phyloP scores from a whole-genome alignment of 2,113 vertebrate species.

The Tricholaema leucomelas region DNA sequence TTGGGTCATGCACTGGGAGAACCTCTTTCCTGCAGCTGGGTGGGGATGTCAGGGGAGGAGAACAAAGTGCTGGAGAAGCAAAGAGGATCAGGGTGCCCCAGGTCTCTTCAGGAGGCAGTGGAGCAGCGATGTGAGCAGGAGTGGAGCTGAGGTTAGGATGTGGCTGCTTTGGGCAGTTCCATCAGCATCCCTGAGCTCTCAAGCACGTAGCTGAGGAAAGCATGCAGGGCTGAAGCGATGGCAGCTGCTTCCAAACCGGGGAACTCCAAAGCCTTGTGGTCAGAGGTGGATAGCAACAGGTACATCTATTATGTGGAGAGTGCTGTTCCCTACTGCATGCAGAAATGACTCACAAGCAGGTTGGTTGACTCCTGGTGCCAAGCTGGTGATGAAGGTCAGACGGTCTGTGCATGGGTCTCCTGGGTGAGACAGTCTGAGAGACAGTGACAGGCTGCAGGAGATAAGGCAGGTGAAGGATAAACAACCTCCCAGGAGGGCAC shows the following conservation, averaged over 20 bases:
- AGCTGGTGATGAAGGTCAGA: slow-evolving; percentile 16
- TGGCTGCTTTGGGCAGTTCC: not conserved
- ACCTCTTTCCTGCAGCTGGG: slow-evolving; percentile 7
- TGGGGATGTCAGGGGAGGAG: not conserved
- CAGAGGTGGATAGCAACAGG: not conserved
- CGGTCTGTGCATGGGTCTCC: not conserved
- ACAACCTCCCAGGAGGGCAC: not conserved
- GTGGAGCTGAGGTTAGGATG: not conserved
- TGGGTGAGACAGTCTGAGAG: not conserved
- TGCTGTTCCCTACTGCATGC: not conserved
- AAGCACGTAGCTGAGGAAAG: not conserved
- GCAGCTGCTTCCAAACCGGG: not conserved
- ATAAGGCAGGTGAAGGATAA: not conserved
- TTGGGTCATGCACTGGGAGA: slow-evolving; percentile 42
- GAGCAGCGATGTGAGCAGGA: not conserved
- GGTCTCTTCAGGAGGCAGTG: not conserved
- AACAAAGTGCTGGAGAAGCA: not conserved
- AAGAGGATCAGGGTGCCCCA: not conserved
- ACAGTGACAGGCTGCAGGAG: not conserved
- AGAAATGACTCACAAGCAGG: slow-evolving; percentile 34
- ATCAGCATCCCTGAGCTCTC: not conserved
- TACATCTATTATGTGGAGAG: not conserved
- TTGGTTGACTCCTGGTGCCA: slow-evolving; percentile 30
- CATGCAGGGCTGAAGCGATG: fast-evolving
- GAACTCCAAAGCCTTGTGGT: not conserved